Conservation (phyloP, 2,113 vertebrate genomes). For the Anseranas semipalmata region DNA sequence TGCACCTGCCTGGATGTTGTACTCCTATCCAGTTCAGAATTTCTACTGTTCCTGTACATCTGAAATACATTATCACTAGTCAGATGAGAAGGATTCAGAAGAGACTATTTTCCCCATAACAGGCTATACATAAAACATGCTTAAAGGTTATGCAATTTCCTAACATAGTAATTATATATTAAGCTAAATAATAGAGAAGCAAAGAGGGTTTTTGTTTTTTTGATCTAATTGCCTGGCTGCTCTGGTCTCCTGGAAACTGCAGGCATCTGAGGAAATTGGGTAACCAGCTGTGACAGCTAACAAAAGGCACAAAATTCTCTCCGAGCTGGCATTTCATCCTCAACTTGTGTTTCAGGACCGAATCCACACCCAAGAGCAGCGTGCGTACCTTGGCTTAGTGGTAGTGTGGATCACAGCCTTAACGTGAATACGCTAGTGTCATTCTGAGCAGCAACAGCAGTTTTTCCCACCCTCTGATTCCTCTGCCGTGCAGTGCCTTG, state of each 20-base stretch:
- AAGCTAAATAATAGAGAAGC: constrained; percentile 61
- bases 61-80: not conserved
- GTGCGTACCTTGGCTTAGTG: not conserved
- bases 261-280: not conserved
- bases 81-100: constrained; percentile 27
- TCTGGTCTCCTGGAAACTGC: constrained; percentile 13
- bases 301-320: not conserved
- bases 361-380: not conserved
- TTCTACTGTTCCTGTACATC: not conserved
- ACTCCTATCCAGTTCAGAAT: not conserved
- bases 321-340: not conserved
- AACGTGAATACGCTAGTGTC: rapidly evolving
- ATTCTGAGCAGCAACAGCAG: not conserved
- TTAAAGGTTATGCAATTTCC: constrained; percentile 36
- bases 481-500: rapidly evolving
- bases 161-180: constrained; percentile 36
- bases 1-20: not conserved
- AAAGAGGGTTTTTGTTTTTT: not conserved
- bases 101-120: not conserved
- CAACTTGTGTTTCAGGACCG: not conserved
- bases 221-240: constrained; percentile 39
- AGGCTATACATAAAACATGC: constrained; percentile 15
- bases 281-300: constrained; percentile 21
- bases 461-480: rapidly evolving
- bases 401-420: not conserved